Conservation (phyloP, 2,797 vertebrate genomes). For the Sciurus vulgaris region DNA sequence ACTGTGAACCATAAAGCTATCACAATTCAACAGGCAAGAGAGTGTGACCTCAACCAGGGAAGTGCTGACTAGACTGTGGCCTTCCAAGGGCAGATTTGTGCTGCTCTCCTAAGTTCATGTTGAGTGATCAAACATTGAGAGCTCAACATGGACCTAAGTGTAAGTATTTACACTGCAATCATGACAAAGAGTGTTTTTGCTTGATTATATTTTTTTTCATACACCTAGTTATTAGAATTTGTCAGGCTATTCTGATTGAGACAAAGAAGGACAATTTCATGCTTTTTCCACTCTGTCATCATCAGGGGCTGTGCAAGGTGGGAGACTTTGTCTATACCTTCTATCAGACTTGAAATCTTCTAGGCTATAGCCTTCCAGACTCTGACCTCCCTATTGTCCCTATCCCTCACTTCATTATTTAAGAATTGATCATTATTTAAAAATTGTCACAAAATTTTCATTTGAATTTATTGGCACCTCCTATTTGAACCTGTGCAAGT, state of each 20-base stretch:
- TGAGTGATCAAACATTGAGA: neutral
- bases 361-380: neutral
- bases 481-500: neutral
- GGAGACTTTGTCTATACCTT: neutral
- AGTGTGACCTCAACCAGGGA: neutral
- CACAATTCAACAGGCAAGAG: neutral
- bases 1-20: neutral
- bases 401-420: neutral
- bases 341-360: neutral
- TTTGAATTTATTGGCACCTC: neutral
- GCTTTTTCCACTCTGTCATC: neutral
- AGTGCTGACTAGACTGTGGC: rapidly evolving
- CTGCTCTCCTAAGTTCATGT: neutral
- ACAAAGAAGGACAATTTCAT: neutral
- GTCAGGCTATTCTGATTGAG: neutral
- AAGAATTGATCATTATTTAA: neutral
- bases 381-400: neutral
- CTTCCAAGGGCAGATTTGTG: rapidly evolving
- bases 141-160: neutral
- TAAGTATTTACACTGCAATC: neutral
- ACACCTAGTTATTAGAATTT: neutral
- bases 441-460: neutral
- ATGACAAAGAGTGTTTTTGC: neutral
- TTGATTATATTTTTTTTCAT: neutral
- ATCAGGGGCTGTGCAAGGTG: rapidly evolving